Conservation (phyloP, 2,113 vertebrate species). For the Butorides virescens region DNA sequence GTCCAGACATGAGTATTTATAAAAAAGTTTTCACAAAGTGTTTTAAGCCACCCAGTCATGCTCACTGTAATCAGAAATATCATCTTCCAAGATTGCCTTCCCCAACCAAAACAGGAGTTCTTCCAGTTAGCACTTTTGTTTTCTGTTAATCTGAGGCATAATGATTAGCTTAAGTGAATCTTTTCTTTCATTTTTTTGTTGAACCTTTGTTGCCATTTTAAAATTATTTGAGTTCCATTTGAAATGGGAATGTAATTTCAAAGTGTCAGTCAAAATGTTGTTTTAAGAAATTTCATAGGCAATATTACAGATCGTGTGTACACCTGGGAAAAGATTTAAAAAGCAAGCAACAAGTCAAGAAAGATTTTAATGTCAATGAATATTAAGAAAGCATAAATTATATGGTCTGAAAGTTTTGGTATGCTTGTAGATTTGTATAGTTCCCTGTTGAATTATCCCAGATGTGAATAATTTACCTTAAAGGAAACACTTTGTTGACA, state of each 20-base stretch:
- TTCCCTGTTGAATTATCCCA: not conserved
- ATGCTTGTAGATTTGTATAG: not conserved
- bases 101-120: not conserved
- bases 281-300: not conserved
- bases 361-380: not conserved
- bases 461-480: not conserved
- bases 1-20: not conserved
- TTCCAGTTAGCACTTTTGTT: not conserved
- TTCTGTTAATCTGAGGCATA: not conserved
- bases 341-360: not conserved
- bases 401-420: not conserved
- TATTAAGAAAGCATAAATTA: not conserved
- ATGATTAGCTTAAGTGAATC: not conserved
- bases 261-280: not conserved
- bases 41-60: not conserved
- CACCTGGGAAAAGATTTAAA: not conserved
- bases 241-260: not conserved
- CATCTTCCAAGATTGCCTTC: not conserved
- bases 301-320: not conserved
- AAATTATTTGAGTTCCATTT: not conserved
- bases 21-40: not conserved
- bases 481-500: not conserved
- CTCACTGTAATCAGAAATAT: not conserved
- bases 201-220: not conserved
- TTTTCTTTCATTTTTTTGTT: not conserved